Conservation (phyloP, 1,140 invertebrate species). For the Drosophila funebris region DNA sequence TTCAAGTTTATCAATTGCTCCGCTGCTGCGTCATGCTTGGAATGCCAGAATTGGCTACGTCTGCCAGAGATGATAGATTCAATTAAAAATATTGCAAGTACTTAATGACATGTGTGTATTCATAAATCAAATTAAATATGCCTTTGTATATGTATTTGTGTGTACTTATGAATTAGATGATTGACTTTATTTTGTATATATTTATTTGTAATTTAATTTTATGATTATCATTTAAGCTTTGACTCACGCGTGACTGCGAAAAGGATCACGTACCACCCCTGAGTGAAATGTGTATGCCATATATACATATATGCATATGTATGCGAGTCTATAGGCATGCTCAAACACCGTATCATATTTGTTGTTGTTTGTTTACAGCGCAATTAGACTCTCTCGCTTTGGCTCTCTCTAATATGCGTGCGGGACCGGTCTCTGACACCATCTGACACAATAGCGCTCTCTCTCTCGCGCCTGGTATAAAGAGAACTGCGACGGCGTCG, state of each 20-base stretch:
- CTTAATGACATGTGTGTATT: too few species aligned
- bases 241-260: constrained; percentile 6
- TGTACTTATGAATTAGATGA: too few species aligned
- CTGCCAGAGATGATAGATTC: constrained; percentile 1
- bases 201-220: background rate
- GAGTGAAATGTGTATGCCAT: background rate
- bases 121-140: too few species aligned
- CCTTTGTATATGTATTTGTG: too few species aligned
- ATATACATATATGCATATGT: background rate
- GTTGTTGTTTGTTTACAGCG: background rate
- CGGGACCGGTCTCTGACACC: background rate
- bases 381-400: background rate
- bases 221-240: background rate
- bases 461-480: background rate
- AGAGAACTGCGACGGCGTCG: background rate
- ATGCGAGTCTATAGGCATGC: background rate
- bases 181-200: background rate
- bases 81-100: background rate
- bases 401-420: background rate
- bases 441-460: background rate
- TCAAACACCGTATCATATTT: background rate
- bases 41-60: background rate
- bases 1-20: constrained; percentile 1
- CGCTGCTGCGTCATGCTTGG: constrained; percentile 24
- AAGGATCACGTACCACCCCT: background rate